These are phyloP conservation scores for Tinamus guttatus DNA, from an alignment of 2,113 vertebrate species.

Conservation along the genomic window DNA sequence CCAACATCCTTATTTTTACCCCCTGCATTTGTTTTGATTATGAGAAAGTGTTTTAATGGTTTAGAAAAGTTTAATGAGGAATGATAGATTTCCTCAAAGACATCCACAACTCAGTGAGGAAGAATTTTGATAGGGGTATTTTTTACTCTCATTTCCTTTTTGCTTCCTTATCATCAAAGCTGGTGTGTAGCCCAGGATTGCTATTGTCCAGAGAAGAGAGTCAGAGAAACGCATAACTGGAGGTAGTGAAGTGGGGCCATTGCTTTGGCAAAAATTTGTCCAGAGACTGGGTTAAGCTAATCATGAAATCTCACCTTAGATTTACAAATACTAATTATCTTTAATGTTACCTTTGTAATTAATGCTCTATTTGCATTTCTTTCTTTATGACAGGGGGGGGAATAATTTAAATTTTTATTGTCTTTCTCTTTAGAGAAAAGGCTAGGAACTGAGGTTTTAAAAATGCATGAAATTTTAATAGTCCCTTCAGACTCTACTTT, in stretches of 20 bases:
- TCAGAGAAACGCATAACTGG: background rate
- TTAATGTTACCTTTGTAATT: constrained; percentile 12
- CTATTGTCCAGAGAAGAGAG: background rate
- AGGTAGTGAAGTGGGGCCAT: background rate
- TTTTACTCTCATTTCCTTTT: background rate
- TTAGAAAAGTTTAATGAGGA: background rate
- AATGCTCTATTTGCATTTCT: background rate
- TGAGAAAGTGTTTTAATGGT: background rate
- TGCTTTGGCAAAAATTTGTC: background rate
- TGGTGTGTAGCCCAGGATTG: background rate
- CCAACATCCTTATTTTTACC: background rate
- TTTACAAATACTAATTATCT: constrained; percentile 30
- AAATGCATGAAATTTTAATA: background rate
- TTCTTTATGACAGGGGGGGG: background rate
- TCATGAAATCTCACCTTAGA: background rate
- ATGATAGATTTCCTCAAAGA: background rate
- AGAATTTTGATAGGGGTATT: background rate
- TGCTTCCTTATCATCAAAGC: background rate
- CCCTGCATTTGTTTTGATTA: background rate
- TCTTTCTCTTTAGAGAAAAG: constrained; percentile 22
- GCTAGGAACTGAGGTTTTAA: background rate
- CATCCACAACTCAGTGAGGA: background rate
- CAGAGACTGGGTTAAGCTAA: background rate
- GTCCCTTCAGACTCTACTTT: background rate
- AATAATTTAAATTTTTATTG: constrained; percentile 46